Conservation (phyloP, 2,113 vertebrate genomes). For the zebrafish (Danio rerio) region GRCz12tu NC_133183.1:26911501-26912000, state of each 20-base stretch:
- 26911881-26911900: neutral
- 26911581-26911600: conserved; percentile 52
- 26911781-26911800: neutral
- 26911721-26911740: conserved; percentile 34
- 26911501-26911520: conserved; percentile 70
- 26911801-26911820: neutral
- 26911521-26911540: conserved; percentile 94
- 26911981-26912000: no score
- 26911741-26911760: neutral
- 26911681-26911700: conserved; percentile 3
- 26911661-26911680: neutral
- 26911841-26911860: neutral
- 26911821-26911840: neutral
- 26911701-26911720: conserved; percentile 6
- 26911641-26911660: conserved; percentile 27
- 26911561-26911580: conserved; percentile 80
- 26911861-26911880: neutral
- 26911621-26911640: conserved; percentile 17
- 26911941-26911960: no score
- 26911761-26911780: neutral
- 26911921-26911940: neutral
- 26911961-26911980: no score
- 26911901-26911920: neutral
- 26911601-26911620: conserved; percentile 30
- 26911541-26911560: conserved; percentile 88